Conservation (phyloP, 30 jellyfish, hydroid and myxozoan species). For the Phacellophora camtschatica region DNA sequence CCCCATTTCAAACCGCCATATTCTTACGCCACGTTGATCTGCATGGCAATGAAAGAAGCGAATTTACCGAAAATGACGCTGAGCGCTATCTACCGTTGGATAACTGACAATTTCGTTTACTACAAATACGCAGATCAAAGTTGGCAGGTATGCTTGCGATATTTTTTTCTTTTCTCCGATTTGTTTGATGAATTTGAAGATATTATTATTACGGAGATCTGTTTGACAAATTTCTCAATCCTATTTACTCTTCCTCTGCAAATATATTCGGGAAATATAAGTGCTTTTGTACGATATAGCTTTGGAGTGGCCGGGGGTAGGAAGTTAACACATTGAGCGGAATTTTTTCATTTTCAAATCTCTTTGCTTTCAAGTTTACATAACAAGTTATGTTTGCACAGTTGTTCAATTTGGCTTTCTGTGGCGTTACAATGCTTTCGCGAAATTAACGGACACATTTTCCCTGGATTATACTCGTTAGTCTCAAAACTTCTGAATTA, state of each 20-base stretch:
- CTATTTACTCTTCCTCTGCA: constrained; percentile 36
- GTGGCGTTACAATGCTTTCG: no score
- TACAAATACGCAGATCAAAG: constrained; percentile 97
- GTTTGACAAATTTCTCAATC: constrained; percentile 50
- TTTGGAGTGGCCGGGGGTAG: not conserved
- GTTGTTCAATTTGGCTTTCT: not conserved
- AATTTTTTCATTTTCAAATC: not conserved
- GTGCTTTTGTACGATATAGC: constrained; percentile 5
- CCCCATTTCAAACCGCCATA: constrained; percentile 97
- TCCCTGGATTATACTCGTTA: no score
- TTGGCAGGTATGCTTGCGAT: constrained; percentile 93
- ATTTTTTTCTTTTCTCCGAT: constrained; percentile 15
- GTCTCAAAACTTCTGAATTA: no score
- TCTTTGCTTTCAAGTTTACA: not conserved
- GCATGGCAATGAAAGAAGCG: constrained; percentile 99
- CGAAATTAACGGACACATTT: no score
- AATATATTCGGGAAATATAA: constrained; percentile 21
- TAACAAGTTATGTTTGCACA: not conserved
- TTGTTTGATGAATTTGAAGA: constrained; percentile 31
- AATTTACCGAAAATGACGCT: constrained; percentile 86
- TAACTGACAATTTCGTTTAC: constrained; percentile 92
- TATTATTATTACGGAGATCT: not conserved
- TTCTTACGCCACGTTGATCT: constrained; percentile 95
- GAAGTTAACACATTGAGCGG: not conserved
- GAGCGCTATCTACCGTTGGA: constrained; percentile 97